Evolutionary conservation across 1,140 invertebrate species (phyloP).

Genomic region (Thaumatotibia leucotreta): DNA sequence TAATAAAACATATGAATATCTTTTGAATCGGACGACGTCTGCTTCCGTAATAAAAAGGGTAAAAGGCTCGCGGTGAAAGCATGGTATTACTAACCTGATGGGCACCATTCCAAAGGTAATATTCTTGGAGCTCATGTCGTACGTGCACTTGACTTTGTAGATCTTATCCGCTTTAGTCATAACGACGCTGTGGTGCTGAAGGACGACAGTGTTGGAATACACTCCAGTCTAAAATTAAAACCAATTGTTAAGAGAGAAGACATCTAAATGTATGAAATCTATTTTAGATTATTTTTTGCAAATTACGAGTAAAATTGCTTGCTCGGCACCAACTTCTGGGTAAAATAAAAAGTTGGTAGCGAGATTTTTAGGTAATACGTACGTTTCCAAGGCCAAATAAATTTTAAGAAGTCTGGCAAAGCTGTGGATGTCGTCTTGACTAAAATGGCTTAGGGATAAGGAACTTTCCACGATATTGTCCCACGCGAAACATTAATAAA

Average conservation of each 20-base stretch:
- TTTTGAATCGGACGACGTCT: background rate
- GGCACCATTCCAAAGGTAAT: slow-evolving; percentile 98
- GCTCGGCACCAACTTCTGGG: too few species aligned
- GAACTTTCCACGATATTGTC: too few species aligned
- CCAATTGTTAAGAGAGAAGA: background rate
- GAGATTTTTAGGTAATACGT: too few species aligned
- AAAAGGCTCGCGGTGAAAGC: background rate
- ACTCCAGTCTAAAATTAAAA: slow-evolving; percentile 87
- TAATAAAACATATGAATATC: slow-evolving; percentile 15
- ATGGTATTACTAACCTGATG: slow-evolving; percentile 81
- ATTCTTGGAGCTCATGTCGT: slow-evolving; percentile 97
- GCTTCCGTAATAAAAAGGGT: background rate
- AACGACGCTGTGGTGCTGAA: slow-evolving; percentile 96
- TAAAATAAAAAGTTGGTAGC: too few species aligned
- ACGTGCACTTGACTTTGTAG: slow-evolving; percentile 97
- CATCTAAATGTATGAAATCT: too few species aligned
- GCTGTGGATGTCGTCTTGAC: too few species aligned
- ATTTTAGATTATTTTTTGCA: too few species aligned
- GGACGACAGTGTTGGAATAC: slow-evolving; percentile 95
- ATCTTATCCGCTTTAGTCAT: slow-evolving; percentile 98
- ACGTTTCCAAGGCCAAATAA: too few species aligned
- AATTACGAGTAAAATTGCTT: too few species aligned
- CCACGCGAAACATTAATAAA: too few species aligned
- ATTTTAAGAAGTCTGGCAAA: too few species aligned
- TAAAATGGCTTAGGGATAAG: too few species aligned